Conservation (phyloP, 2,113 vertebrate genomes). For the Isichthys henryi region DNA sequence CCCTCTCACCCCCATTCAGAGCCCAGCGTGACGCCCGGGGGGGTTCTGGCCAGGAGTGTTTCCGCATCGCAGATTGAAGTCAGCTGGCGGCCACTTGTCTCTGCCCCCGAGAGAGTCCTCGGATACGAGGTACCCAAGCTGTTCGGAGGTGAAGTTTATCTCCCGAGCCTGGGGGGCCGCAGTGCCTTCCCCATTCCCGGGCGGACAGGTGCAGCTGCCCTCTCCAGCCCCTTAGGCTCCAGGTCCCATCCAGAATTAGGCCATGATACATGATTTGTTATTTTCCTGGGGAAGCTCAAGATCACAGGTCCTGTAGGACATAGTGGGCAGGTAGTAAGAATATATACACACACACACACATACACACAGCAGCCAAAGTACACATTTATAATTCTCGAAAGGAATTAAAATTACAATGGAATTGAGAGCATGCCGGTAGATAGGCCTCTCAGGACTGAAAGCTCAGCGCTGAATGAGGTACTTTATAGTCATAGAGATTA, state of each 20-base stretch:
- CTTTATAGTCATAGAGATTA: not conserved
- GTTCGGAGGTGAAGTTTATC: conserved; percentile 9
- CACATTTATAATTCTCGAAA: not conserved
- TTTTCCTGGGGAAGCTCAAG: not conserved
- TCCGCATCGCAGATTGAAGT: conserved; percentile 82
- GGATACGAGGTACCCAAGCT: conserved; percentile 81
- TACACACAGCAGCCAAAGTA: not conserved
- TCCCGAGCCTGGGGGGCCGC: not conserved
- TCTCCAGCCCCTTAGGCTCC: not conserved
- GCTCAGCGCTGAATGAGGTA: not conserved
- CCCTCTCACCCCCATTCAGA: conserved; percentile 58
- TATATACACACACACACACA: not conserved
- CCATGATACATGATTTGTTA: not conserved
- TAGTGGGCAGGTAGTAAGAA: not conserved
- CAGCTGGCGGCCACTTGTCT: conserved; percentile 69
- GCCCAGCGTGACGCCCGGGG: conserved; percentile 69
- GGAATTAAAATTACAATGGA: not conserved
- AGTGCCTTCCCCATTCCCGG: not conserved
- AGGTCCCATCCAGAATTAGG: not conserved
- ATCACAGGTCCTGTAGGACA: not conserved
- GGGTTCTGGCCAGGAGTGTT: conserved; percentile 70
- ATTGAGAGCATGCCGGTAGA: not conserved
- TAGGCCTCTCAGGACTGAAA: not conserved
- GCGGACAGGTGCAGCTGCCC: not conserved
- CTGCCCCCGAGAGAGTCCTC: conserved; percentile 75